Evolutionary conservation across 2,797 vertebrate genomes (phyloP), one percentile per base, ranked within the genome.

Genomic region (Trematomus bernacchii): DNA sequence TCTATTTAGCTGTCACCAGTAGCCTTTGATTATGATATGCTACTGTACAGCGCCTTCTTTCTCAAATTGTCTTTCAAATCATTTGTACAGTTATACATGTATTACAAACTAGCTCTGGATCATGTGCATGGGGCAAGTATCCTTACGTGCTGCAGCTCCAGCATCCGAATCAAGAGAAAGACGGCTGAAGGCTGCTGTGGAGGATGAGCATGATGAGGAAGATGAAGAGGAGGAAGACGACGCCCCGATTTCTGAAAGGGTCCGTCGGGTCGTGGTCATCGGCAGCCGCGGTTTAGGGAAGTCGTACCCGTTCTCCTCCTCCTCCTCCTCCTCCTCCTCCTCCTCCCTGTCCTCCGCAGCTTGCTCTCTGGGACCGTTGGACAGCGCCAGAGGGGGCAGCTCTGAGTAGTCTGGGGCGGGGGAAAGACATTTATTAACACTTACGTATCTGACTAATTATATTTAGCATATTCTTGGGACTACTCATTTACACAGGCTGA

Each of bases 161-260:
- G 62, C 77, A 14, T 98, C 97, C 0, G 84, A 92, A 58, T 98
- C 97, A 67, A 97, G n/a, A 71, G 97, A 96, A 55, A 96, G 85
- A 55, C 95, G 93, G 80, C 94, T 91, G 69, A 97, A 97, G 91
- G 96, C 91, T 51, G 95, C 92, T 0, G 93, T 91, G 23, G 89
- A 85, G n/a, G 88, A 89, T 4, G 85, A 87, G 51, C 83, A 76
- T 0, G 90, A 91, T 2, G 93, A 92, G 5, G 92, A 92, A 0
- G 89, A 91, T 13, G 90, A 92, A 4, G 90, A 97, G 46, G 96
- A 93, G 30, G 96, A 94, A 0, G 96, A 95, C 0, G 88, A 90
- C 3, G 95, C 95, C 53, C 94, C 96, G 83, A 97, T 93, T 66
- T 99, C 98, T 0, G 97, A 98, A 30, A 98, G 95, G 0, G 97